A percentile compares a stretch with the other conserved stretches of the same genome.
These are phyloP conservation scores for Leucophora obtusa DNA, from an alignment of 2,888 invertebrate genomes.

Conservation along the genomic window DNA sequence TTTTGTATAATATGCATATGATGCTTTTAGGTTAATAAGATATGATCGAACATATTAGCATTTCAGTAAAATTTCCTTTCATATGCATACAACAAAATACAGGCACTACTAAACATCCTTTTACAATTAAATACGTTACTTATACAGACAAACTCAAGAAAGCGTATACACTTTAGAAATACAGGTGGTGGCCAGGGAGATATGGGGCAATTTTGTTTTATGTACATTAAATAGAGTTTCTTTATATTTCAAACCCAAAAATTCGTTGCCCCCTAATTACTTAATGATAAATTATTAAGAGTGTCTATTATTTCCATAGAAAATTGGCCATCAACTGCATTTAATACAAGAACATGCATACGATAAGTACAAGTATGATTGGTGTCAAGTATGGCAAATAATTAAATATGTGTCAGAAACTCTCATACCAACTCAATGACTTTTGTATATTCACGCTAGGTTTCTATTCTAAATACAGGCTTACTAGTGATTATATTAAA, in stretches of 20 bases:
- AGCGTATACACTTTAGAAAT: not conserved
- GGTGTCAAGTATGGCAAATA: slow-evolving; percentile 50
- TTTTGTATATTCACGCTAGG: not conserved
- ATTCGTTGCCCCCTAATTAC: no score
- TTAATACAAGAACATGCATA: not conserved
- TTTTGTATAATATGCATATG: no score
- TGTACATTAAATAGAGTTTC: no score
- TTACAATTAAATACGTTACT: slow-evolving; percentile 7
- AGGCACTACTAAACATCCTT: slow-evolving; percentile 1
- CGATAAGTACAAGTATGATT: slow-evolving; percentile 11
- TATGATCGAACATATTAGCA: not conserved
- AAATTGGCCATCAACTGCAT: no score
- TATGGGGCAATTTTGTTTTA: no score
- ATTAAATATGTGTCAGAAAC: slow-evolving; percentile 49
- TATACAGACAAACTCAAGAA: slow-evolving; percentile 11
- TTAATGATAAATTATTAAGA: no score
- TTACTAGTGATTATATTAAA: no score
- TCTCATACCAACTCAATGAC: slow-evolving; percentile 17
- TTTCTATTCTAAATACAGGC: not conserved
- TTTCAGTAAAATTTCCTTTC: not conserved
- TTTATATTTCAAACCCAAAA: no score
- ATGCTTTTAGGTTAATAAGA: not conserved
- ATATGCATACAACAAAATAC: not conserved
- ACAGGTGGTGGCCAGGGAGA: not conserved
- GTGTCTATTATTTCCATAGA: no score